Conservation (phyloP, 2,113 vertebrate genomes). For the Dunckerocampus dactyliophorus region DNA sequence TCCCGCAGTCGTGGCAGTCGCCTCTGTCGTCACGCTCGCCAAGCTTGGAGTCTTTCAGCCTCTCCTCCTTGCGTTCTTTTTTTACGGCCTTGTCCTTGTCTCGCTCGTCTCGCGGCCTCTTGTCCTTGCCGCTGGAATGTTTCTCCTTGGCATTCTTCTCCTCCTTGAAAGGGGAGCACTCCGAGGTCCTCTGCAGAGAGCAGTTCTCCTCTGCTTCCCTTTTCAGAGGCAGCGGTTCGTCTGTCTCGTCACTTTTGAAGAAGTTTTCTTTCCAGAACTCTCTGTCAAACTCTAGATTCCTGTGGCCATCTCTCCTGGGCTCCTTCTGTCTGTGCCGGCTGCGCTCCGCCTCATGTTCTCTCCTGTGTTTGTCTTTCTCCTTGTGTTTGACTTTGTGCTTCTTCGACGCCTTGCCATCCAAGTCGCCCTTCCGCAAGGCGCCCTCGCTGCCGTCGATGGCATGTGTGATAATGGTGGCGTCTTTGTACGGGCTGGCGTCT, state of each 20-base stretch:
- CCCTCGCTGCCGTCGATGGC: constrained; percentile 79
- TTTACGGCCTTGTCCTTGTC: constrained; percentile 79
- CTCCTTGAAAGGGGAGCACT: constrained; percentile 80
- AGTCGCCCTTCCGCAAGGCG: constrained; percentile 82
- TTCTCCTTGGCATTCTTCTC: constrained; percentile 84
- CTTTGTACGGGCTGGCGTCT: constrained; percentile 83
- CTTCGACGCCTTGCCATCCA: constrained; percentile 90
- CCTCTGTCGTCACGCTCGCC: constrained; percentile 69
- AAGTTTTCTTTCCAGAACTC: constrained; percentile 99
- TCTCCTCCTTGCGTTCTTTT: constrained; percentile 87
- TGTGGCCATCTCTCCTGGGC: constrained; percentile 81
- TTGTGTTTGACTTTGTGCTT: constrained; percentile 97
- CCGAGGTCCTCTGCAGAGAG: constrained; percentile 77
- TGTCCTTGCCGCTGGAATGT: constrained; percentile 81
- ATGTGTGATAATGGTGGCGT: constrained; percentile 76
- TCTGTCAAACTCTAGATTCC: constrained; percentile 94
- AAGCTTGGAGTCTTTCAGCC: constrained; percentile 78
- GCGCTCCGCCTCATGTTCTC: constrained; percentile 85
- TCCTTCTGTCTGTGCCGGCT: constrained; percentile 88
- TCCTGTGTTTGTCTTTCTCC: constrained; percentile 92
- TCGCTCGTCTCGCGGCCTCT: constrained; percentile 81
- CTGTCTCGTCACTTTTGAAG: constrained; percentile 96
- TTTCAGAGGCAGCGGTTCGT: constrained; percentile 74
- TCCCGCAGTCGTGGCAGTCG: constrained; percentile 57
- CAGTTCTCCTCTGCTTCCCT: constrained; percentile 74